Evolutionary conservation across 2,113 vertebrate species (phyloP), one percentile per base, ranked within the genome.

Genomic region (Cnemophilus loriae): DNA sequence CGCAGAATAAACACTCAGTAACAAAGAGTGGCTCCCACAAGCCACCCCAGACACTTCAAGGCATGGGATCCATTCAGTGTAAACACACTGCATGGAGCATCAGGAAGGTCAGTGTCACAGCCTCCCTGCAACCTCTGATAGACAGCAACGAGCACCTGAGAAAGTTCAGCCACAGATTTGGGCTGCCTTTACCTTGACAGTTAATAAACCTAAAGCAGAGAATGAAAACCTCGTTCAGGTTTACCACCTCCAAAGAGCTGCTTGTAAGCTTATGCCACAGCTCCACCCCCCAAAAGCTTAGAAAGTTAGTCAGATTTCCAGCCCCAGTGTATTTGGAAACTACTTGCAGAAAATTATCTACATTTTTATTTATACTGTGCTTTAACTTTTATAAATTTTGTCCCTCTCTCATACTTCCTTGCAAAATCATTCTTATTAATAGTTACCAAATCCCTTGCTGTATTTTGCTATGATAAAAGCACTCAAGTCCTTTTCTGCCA

Each of bases 41-140:
- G 18, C 11, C 26, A 71, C 21, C 13, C 32, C 1, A 0, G 27
- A 21, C 39, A 57, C 33, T 35, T 24, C 0, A 6, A 49, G 55
- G 46, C 32, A 41, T 6, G 30, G n/a, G 35, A 73, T 47, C 49
- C 35, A 22, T 33, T 19, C 39, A 42, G 44, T 10, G 33, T 6
- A 84, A 84, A 64, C 1, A 1, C 1, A 2, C 8, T 30, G 23
- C 20, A 18, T 1, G 8, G 24, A 73, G 52, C 52, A 27, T 10
- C 39, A 80, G 21, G 7, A 50, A 64, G 35, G 44, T 20, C 10
- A 3, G 33, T 30, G 33, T 13, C 84, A 64, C 57, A 69, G 49
- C 13, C 49, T 42, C 76, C 37, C 67, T 44, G 33, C 59, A 56
- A 52, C 23, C 57, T 55, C 42, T 11, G 9, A 33, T 10, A 21